Conservation (phyloP, 2,113 vertebrate species). For the Ellobius talpinus region DNA sequence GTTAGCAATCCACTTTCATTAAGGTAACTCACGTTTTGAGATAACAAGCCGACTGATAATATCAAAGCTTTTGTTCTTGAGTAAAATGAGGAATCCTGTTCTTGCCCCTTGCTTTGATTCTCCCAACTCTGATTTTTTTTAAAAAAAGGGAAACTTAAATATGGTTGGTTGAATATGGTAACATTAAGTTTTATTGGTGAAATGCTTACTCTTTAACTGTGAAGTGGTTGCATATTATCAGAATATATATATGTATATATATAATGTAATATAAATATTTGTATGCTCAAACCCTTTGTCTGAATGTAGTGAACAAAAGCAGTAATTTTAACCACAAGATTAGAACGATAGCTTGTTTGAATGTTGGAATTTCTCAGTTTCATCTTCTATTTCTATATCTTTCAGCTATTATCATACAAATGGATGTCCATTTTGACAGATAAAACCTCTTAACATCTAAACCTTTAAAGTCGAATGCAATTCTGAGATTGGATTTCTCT, state of each 20-base stretch:
- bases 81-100: not conserved
- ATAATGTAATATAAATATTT: not conserved
- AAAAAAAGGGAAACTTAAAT: not conserved
- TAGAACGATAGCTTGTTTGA: not conserved
- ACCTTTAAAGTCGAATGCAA: constrained; percentile 42
- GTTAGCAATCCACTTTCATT: constrained; percentile 35
- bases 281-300: not conserved
- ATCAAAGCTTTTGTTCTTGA: constrained; percentile 40
- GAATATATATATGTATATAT: not conserved
- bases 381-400: constrained; percentile 40
- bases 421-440: constrained; percentile 37
- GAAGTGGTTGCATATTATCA: not conserved
- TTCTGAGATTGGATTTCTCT: constrained; percentile 21
- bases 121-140: constrained; percentile 33
- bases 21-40: constrained; percentile 8
- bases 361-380: not conserved
- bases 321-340: constrained; percentile 27
- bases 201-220: constrained; percentile 36
- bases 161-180: not conserved
- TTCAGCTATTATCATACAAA: constrained; percentile 44
- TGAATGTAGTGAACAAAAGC: constrained; percentile 10
- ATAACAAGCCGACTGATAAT: constrained; percentile 24
- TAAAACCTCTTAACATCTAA: constrained; percentile 50
- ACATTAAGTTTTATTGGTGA: not conserved
- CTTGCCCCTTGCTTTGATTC: not conserved